Conservation (phyloP, 2,888 invertebrate genomes). For the Perizoma affinitatum region DNA sequence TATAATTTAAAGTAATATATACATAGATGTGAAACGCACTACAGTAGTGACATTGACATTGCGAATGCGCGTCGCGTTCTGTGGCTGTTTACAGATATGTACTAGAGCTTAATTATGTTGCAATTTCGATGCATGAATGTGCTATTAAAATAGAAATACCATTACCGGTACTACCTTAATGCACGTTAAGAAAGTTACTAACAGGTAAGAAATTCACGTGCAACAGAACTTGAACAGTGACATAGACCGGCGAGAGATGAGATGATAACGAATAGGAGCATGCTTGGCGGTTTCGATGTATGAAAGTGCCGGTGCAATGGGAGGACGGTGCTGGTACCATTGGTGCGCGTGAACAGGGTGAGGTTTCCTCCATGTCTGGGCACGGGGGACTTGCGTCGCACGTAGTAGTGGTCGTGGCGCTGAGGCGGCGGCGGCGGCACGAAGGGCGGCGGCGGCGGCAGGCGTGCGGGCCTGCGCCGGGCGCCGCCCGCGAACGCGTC, state of each 20-base stretch:
- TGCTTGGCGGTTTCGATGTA: constrained; percentile 24
- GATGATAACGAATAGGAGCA: constrained; percentile 23
- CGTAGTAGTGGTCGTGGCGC: constrained; percentile 79
- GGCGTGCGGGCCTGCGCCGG: constrained; percentile 75
- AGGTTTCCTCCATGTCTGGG: constrained; percentile 73
- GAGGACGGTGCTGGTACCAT: constrained; percentile 59
- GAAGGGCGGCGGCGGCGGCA: constrained; percentile 79
- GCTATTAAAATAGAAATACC: too few species aligned
- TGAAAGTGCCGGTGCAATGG: constrained; percentile 29
- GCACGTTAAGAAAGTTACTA: too few species aligned
- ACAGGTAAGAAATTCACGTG: too few species aligned
- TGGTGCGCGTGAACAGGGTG: constrained; percentile 76
- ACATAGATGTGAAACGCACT: constrained; percentile 43
- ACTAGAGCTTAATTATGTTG: too few species aligned
- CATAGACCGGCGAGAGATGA: constrained; percentile 33
- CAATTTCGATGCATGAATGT: too few species aligned
- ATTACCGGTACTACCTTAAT: too few species aligned
- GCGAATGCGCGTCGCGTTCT: constrained; percentile 44
- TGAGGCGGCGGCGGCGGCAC: constrained; percentile 78
- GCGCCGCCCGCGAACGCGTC: constrained; percentile 83
- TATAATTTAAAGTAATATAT: constrained; percentile 17
- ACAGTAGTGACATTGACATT: constrained; percentile 66
- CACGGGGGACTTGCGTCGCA: constrained; percentile 79
- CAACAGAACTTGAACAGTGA: constrained; percentile 10
- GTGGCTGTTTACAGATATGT: too few species aligned